Percentiles rank a stretch among this genome's conserved stretches.
phyloP scores from a whole-genome alignment of 2,888 invertebrate genomes.

The Cryptus viduatorius region DNA sequence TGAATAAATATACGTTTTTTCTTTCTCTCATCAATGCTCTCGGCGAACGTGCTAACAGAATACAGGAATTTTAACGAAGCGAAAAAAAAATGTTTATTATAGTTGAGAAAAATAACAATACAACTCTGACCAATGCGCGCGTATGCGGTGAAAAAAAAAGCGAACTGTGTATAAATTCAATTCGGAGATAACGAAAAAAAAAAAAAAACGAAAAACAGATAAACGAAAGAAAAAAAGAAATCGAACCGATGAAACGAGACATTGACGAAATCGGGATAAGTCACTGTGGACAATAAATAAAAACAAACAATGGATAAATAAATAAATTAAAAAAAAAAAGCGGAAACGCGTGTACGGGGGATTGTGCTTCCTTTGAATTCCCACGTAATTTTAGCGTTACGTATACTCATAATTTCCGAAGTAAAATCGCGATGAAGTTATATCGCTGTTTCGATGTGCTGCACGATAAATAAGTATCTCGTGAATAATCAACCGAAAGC shows the following conservation, averaged over 20 bases:
- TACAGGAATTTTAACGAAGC: constrained; percentile 50
- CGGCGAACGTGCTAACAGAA: constrained; percentile 46
- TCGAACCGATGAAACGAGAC: constrained; percentile 30
- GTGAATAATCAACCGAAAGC: constrained; percentile 5
- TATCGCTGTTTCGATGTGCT: constrained; percentile 37
- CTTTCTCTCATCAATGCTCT: constrained; percentile 12
- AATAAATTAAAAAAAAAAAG: constrained; percentile 47
- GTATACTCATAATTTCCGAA: constrained; percentile 29
- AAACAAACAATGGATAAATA: constrained; percentile 34
- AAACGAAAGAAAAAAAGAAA: constrained; percentile 25
- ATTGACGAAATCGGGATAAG: constrained; percentile 62
- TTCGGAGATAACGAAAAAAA: constrained; percentile 21
- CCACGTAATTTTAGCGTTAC: constrained; percentile 63
- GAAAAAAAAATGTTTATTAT: constrained; percentile 26
- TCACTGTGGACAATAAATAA: constrained; percentile 71
- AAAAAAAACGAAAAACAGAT: constrained; percentile 28
- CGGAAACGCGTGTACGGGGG: constrained; percentile 49
- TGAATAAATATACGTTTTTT: constrained; percentile 21
- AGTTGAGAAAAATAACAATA: constrained; percentile 45
- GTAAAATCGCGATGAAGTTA: constrained; percentile 33
- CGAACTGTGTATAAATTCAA: constrained; percentile 53
- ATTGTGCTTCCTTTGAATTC: constrained; percentile 72
- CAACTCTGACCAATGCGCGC: constrained; percentile 63
- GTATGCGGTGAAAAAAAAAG: constrained; percentile 47
- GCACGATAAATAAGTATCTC: constrained; percentile 30